phyloP scores from a whole-genome alignment of 2,113 vertebrate species.

The Hemichromis elongatus region DNA sequence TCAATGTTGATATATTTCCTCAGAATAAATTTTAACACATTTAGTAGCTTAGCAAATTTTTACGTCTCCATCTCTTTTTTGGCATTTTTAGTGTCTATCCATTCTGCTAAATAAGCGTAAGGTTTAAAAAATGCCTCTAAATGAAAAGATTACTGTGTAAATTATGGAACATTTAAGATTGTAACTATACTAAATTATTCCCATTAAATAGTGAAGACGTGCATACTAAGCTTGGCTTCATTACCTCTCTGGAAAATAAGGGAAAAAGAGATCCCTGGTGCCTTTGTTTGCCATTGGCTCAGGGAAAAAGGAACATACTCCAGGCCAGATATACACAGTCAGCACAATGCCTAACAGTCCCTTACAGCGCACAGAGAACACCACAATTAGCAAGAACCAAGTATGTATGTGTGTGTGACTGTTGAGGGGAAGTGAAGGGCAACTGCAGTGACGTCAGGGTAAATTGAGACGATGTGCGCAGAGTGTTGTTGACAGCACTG shows the following conservation, averaged over 20 bases:
- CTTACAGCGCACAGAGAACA: background rate
- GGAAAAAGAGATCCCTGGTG: background rate
- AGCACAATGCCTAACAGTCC: slow-evolving; percentile 11
- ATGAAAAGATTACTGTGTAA: background rate
- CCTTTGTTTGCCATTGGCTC: background rate
- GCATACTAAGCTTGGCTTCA: background rate
- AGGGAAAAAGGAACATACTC: background rate
- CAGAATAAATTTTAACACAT: background rate
- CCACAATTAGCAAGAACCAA: slow-evolving; percentile 24
- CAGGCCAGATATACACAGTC: slow-evolving; percentile 12
- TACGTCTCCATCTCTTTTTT: background rate
- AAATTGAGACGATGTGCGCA: slow-evolving; percentile 45
- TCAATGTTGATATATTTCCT: background rate
- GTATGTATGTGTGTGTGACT: slow-evolving; percentile 7
- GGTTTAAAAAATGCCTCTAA: background rate
- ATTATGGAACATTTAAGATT: background rate
- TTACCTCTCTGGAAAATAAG: background rate
- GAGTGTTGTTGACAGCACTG: slow-evolving; percentile 55
- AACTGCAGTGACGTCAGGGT: slow-evolving; percentile 37
- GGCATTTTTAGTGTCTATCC: background rate
- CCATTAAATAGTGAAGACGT: background rate
- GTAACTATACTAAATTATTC: background rate
- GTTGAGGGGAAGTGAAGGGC: slow-evolving; percentile 53
- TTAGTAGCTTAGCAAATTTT: background rate
- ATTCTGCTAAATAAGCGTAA: background rate